These are phyloP conservation scores for Phacellophora camtschatica DNA, from an alignment of 30 jellyfish, hydroid and myxozoan genomes.

Conservation along the genomic window DNA sequence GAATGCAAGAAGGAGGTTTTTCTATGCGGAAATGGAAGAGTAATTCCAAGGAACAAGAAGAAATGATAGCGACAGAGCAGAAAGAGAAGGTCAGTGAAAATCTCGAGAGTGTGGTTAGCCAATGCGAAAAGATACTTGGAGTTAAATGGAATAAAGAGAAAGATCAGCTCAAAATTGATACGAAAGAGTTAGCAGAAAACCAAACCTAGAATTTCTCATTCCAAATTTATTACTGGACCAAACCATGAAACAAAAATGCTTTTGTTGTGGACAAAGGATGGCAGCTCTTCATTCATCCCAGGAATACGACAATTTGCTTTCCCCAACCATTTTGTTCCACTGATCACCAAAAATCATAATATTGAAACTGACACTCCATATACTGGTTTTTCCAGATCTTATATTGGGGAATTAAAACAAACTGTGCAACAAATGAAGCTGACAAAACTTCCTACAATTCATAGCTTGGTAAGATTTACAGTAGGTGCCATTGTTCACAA, in stretches of 20 bases:
- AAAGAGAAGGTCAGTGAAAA: background rate
- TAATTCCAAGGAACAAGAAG: background rate
- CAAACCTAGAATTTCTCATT: too few species aligned
- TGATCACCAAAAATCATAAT: background rate
- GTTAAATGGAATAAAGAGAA: too few species aligned
- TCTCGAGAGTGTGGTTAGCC: too few species aligned
- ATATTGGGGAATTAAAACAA: background rate
- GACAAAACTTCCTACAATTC: too few species aligned
- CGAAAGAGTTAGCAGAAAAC: too few species aligned
- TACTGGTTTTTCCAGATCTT: background rate
- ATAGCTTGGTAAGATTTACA: too few species aligned
- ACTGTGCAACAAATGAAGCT: too few species aligned
- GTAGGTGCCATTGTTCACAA: too few species aligned
- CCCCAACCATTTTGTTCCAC: background rate
- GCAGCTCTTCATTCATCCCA: background rate
- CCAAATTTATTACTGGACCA: too few species aligned
- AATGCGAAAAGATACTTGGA: too few species aligned
- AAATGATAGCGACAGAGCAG: background rate
- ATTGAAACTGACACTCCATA: background rate
- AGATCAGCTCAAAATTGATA: too few species aligned
- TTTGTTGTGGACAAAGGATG: background rate
- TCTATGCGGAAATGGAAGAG: background rate
- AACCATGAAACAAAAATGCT: too few species aligned
- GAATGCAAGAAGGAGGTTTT: conserved; percentile 24
- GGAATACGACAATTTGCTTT: background rate